Percentiles rank a stretch among this genome's conserved stretches.
Conservation (phyloP, 2,797 vertebrate genomes). For the Falco columbarius region DNA sequence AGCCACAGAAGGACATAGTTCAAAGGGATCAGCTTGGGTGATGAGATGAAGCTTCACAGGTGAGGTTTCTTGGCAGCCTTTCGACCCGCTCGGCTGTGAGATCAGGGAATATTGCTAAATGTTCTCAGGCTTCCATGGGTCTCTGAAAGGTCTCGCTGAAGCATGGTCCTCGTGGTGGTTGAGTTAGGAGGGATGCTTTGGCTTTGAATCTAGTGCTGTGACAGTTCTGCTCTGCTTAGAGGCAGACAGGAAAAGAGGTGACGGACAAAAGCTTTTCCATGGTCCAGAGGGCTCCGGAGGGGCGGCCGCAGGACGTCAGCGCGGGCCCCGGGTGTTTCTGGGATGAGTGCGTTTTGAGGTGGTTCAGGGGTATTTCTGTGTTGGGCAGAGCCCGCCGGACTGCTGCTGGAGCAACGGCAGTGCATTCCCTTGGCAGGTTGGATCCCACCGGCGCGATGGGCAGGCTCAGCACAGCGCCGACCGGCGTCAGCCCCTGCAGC, state of each 20-base stretch:
- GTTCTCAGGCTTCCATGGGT: not conserved
- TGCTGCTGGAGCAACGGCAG: rapidly evolving
- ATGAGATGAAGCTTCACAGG: not conserved
- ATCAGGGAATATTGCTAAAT: not conserved
- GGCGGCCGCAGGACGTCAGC: rapidly evolving
- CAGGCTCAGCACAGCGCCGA: rapidly evolving
- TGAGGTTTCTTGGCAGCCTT: not conserved
- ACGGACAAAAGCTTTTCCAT: not conserved
- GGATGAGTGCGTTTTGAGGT: not conserved
- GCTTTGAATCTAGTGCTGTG: not conserved
- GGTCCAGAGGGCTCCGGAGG: not conserved
- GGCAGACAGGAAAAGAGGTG: not conserved
- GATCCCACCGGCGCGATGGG: rapidly evolving
- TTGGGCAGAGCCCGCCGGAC: not conserved
- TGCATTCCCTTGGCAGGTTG: rapidly evolving
- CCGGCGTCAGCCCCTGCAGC: rapidly evolving
- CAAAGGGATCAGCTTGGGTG: not conserved
- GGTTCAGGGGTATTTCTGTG: not conserved
- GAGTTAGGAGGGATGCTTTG: not conserved
- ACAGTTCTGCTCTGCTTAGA: not conserved
- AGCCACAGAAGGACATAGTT: rapidly evolving
- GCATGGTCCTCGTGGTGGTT: too few relatives aligned
- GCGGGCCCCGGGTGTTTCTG: not conserved
- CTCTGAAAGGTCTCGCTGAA: not conserved
- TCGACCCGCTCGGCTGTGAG: not conserved